These are phyloP conservation scores for Tychaedon coryphoeus DNA, from an alignment of 2,113 vertebrate genomes.

Conservation along the genomic window DNA sequence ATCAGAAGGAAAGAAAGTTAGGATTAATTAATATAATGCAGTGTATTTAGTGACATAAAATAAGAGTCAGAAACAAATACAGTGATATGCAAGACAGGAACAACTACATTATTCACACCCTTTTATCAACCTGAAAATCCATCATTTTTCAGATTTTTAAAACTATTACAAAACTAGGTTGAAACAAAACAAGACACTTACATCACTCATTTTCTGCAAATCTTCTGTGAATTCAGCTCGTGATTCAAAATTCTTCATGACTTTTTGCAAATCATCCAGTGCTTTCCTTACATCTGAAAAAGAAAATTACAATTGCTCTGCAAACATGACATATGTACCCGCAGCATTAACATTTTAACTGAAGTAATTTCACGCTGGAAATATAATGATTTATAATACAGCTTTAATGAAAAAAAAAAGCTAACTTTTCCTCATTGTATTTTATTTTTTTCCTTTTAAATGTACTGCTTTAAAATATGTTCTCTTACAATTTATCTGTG, in stretches of 20 bases:
- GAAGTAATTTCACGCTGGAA: slow-evolving; percentile 33
- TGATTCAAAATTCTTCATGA: slow-evolving; percentile 90
- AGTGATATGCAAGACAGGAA: not conserved
- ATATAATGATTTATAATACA: slow-evolving; percentile 27
- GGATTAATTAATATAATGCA: not conserved
- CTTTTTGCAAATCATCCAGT: slow-evolving; percentile 85
- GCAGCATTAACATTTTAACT: slow-evolving; percentile 41
- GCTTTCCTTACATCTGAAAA: slow-evolving; percentile 88
- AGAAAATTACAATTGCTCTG: slow-evolving; percentile 41
- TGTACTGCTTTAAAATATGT: not conserved
- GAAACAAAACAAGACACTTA: slow-evolving; percentile 60
- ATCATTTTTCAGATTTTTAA: not conserved
- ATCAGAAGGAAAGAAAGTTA: slow-evolving; percentile 17
- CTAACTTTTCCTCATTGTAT: not conserved
- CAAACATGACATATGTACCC: slow-evolving; percentile 20
- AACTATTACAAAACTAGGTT: not conserved
- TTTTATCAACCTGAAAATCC: not conserved
- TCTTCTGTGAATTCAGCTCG: slow-evolving; percentile 83
- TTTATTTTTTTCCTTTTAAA: slow-evolving; percentile 37
- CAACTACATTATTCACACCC: not conserved
- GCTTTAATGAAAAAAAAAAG: not conserved
- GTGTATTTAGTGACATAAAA: not conserved
- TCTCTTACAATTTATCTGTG: slow-evolving; percentile 9
- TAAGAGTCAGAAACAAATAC: not conserved
- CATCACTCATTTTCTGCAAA: slow-evolving; percentile 85